Evolutionary conservation across 2,888 invertebrate species (phyloP).

Genomic region (Erebia epiphron): DNA sequence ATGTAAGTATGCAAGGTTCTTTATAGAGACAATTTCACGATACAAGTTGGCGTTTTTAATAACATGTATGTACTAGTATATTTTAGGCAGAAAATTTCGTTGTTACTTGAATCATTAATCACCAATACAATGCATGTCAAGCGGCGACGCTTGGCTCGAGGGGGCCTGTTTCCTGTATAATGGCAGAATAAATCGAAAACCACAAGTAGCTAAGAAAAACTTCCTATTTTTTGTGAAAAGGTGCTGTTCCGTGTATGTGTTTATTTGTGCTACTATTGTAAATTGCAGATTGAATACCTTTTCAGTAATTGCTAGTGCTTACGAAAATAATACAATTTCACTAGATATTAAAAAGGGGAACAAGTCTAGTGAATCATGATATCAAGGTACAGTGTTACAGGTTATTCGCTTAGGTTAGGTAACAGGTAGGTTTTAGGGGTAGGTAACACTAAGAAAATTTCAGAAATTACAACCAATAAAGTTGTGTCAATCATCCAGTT

Average conservation of each 20-base stretch:
- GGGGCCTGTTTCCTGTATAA: constrained; percentile 72
- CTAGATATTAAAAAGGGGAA: too few relatives aligned
- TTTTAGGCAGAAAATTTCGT: constrained; percentile 74
- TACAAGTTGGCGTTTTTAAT: constrained; percentile 38
- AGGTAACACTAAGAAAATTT: neutral
- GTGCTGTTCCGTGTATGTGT: constrained; percentile 30
- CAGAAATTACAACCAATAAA: neutral
- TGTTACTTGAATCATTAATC: constrained; percentile 70
- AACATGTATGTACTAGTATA: constrained; percentile 36
- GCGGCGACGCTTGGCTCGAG: constrained; percentile 68
- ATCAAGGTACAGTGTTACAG: too few relatives aligned
- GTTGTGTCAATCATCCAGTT: neutral
- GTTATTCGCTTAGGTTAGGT: too few relatives aligned
- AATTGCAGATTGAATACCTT: neutral
- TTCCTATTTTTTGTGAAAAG: constrained; percentile 30
- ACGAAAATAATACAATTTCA: too few relatives aligned
- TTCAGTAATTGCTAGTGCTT: neutral
- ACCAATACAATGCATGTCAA: constrained; percentile 76
- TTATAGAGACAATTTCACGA: constrained; percentile 27
- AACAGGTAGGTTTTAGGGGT: too few relatives aligned
- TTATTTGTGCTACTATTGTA: neutral
- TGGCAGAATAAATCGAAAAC: constrained; percentile 74
- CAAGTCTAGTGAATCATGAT: too few relatives aligned
- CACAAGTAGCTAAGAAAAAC: constrained; percentile 42
- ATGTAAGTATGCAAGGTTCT: constrained; percentile 13